Evolutionary conservation across 2,113 vertebrate species (phyloP), one percentile per base, ranked within the genome.

Genomic region (Gnathonemus echidnorhynchus): DNA sequence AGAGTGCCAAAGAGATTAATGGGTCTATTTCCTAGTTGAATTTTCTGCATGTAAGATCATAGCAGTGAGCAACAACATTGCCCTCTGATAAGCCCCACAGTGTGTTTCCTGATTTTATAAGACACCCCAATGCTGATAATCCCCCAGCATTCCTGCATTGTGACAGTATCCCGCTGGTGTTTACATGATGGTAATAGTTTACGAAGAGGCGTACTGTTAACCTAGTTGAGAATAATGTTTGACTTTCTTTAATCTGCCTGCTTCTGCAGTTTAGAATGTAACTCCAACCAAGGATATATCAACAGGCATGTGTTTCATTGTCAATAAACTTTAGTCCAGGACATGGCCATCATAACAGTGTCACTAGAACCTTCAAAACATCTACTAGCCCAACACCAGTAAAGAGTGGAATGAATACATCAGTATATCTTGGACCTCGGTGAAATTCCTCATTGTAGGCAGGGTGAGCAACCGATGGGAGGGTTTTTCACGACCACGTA

Each of bases 161-260:
- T 46, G 5, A 21, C 42, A 9, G n/a, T 31, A 70, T 70, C 62
- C 62, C 3, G 19, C 35, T 85, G 45, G 19, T 45, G 83, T 85
- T 42, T 85, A 46, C 19, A 21, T 85, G 80, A 85, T n/a, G 39
- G 39, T 85, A 85, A 85, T 85, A n/a, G 83, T 85, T 85, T 48
- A 85, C 46, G 21, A 48, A 85, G 35, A 42, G 45, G 42, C 17
- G 7, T 21, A 48, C 19, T 31, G 62, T 70, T 70, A 70, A 70
- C 62, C 62, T n/a, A 85, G 45, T 45, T 48, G 19, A 85, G 46
- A 42, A 85, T 85, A 48, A 21, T 46, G 24, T 45, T 48, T 46
- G 45, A 85, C 35, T 45, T 84, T 85, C 39, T 85, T 24, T 11
- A 24, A 21, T 70, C n/a, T 70, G n/a, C n/a, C n/a, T 31, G n/a